Evolutionary conservation across 2,797 vertebrate species (phyloP).

Genomic region (Bucorvus abyssinicus): DNA sequence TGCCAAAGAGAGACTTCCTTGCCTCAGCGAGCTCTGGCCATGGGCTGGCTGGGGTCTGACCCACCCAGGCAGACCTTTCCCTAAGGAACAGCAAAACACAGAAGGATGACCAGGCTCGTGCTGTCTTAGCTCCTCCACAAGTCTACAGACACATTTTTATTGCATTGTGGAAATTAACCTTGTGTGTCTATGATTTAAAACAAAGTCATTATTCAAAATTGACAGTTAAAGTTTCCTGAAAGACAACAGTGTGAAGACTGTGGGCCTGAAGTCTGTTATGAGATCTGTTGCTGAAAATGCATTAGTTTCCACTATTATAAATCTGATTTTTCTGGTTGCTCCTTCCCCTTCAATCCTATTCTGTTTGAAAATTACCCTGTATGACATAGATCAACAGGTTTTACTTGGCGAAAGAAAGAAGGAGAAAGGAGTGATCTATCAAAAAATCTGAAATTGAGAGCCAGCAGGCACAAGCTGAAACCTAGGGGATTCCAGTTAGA

Average conservation of each 20-base stretch:
- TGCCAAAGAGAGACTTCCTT: not conserved
- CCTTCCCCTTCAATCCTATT: not conserved
- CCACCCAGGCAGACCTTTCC: not conserved
- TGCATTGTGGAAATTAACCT: not conserved
- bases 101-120: fast-evolving
- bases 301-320: not conserved
- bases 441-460: not conserved
- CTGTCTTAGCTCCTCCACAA: not conserved
- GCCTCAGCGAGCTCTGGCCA: not conserved
- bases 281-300: not conserved
- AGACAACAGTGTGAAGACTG: not conserved
- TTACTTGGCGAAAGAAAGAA: not conserved
- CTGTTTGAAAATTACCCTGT: not conserved
- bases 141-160: not conserved
- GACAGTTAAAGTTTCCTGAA: not conserved
- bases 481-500: not conserved
- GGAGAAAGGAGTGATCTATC: not conserved
- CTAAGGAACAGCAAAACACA: not conserved
- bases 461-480: not conserved
- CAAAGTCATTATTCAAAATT: not conserved
- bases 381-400: not conserved
- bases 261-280: not conserved
- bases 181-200: not conserved
- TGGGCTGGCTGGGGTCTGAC: not conserved
- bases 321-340: not conserved